Percentiles rank a stretch among this genome's conserved stretches.
phyloP scores from a whole-genome alignment of 2,888 invertebrate species.

The Seira ritae region DNA sequence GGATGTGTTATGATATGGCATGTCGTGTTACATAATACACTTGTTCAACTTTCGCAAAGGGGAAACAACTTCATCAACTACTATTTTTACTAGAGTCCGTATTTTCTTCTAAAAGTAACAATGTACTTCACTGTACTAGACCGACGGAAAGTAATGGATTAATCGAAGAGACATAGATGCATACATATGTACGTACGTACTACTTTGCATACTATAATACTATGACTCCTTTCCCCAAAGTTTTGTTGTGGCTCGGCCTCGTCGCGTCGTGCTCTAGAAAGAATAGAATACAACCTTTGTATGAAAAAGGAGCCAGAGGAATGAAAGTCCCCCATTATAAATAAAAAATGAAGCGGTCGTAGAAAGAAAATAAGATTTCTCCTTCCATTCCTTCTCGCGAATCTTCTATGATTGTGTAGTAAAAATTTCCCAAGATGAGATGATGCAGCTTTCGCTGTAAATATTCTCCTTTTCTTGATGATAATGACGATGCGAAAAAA shows the following conservation, averaged over 20 bases:
- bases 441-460: slow-evolving; percentile 31
- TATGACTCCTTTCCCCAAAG: no score
- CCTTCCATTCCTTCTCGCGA: neutral
- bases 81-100: neutral
- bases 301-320: neutral
- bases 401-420: neutral
- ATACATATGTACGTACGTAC: neutral
- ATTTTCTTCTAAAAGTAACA: neutral
- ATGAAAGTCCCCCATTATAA: slow-evolving; percentile 32
- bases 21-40: neutral
- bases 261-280: no score
- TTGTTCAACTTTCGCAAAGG: neutral
- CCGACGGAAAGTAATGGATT: neutral
- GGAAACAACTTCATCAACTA: slow-evolving; percentile 1
- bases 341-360: slow-evolving; percentile 38
- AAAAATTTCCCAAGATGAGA: slow-evolving; percentile 22
- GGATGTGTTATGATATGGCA: neutral
- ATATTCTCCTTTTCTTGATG: slow-evolving; percentile 8
- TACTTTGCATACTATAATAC: neutral
- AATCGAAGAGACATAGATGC: neutral
- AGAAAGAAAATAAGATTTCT: slow-evolving; percentile 23
- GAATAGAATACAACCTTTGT: no score
- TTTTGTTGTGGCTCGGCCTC: no score
- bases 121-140: neutral
- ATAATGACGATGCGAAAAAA: slow-evolving; percentile 11